Evolutionary conservation across 2,888 invertebrate species (phyloP), one percentile per base, ranked within the genome.

Genomic region (Lycophotia porphyrea): DNA sequence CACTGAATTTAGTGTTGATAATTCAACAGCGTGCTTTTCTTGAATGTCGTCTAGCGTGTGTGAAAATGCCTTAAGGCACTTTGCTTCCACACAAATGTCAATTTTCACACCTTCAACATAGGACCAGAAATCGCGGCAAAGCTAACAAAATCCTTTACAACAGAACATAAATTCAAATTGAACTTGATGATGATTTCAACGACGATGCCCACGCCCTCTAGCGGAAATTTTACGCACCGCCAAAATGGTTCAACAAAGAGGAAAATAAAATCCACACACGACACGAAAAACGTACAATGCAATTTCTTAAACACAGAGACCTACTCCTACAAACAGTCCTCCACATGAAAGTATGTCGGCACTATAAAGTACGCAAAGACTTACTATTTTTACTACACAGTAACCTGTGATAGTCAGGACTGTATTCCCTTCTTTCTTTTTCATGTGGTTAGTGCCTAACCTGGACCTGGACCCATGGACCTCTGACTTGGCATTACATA

Each of bases 101-200:
- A 60, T 60, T 60, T 60, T 21, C 60, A 21, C 34, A 60, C 60
- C 31, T 60, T 31, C 15, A 39, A 63, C 15, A n/a, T 3, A 61
- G 3, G 1, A n/a, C 15, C 39, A 39, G 39, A 63, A 39, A 61
- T 44, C 39, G 1, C 63, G 15, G 3, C 18, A 21, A 34, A 52
- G 44, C 7, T 60, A 77, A 49, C 15, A 52, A 82, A 82, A 24
- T n/a, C 18, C 27, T 11, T 8, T 36, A 1, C n/a, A 65, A 24
- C 11, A 13, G 39, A 44, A 60, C 47, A 27, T 58, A 68, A 60
- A 77, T 60, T 64, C 58, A 60, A 44, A 63, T 74, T 47, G 13
- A 18, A 21, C n/a, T 18, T 65, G 11, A 42, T 76, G n/a, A 76
- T 55, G 61, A 82, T 66, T 69, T 63, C 67, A 78, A 55, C 68